These are phyloP conservation scores for Sycobia sp. DNA, from an alignment of 1,140 invertebrate genomes.

Conservation along the genomic window DNA sequence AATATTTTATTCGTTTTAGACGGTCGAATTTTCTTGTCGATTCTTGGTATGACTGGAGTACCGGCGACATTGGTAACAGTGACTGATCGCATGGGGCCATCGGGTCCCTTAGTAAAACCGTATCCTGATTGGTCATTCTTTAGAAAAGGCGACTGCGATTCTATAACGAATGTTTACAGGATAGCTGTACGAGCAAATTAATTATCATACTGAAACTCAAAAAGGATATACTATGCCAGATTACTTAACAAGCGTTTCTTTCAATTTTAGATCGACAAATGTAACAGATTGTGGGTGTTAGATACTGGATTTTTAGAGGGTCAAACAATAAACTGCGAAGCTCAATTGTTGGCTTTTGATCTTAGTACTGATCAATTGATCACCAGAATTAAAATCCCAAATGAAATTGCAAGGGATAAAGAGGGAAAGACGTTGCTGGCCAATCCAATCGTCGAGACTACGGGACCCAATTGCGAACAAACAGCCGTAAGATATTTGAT, in stretches of 20 bases:
- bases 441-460: conserved; percentile 22
- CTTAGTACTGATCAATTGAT: conserved; percentile 12
- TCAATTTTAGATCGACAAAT: conserved; percentile 19
- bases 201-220: background rate
- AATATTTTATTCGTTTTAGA: conserved; percentile 23
- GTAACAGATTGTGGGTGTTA: conserved; percentile 25
- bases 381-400: conserved; percentile 19
- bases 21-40: conserved; percentile 30
- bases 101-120: conserved; percentile 33
- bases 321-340: background rate
- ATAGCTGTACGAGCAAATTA: conserved; percentile 12
- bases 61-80: conserved; percentile 32
- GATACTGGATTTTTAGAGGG: conserved; percentile 21
- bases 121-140: conserved; percentile 34
- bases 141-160: conserved; percentile 13
- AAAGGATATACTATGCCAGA: background rate
- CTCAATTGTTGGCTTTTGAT: conserved; percentile 22
- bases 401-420: conserved; percentile 12
- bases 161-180: conserved; percentile 20
- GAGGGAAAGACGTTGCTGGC: background rate
- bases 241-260: background rate
- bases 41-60: conserved; percentile 27
- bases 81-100: conserved; percentile 18
- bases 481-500: conserved; percentile 10
- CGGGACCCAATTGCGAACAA: conserved; percentile 3